phyloP scores from a whole-genome alignment of 2,113 vertebrate species.

The Astur gentilis region DNA sequence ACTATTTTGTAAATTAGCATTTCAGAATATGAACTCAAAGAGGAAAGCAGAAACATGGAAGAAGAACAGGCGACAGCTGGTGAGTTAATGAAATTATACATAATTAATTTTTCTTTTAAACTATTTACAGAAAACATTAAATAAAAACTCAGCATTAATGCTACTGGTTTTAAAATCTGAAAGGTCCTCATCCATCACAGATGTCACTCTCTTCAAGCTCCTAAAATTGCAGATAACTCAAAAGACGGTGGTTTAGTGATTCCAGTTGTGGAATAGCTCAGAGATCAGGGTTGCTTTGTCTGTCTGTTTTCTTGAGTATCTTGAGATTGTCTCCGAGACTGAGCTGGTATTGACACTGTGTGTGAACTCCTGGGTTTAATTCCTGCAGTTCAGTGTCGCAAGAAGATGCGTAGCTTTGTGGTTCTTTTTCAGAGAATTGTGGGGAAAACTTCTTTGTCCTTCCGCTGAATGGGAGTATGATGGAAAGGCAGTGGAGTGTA shows the following conservation, averaged over 20 bases:
- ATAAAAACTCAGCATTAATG: not conserved
- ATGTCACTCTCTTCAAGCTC: not conserved
- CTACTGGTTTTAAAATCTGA: not conserved
- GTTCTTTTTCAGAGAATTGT: not conserved
- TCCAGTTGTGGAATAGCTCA: not conserved
- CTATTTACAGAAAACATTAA: not conserved
- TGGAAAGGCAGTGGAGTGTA: not conserved
- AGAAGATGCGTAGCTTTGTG: not conserved
- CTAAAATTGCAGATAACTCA: not conserved
- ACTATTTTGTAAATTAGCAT: slow-evolving; percentile 77
- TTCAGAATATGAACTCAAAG: slow-evolving; percentile 99
- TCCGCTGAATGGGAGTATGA: not conserved
- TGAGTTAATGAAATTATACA: slow-evolving; percentile 55
- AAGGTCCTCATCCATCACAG: not conserved
- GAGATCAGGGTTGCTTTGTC: not conserved
- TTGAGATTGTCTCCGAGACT: not conserved
- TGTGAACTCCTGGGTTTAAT: not conserved
- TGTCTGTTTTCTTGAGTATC: not conserved
- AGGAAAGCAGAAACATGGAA: slow-evolving; percentile 99
- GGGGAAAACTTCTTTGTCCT: not conserved
- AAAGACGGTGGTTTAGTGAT: not conserved
- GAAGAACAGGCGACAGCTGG: slow-evolving; percentile 95
- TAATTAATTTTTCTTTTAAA: not conserved
- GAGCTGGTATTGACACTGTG: not conserved
- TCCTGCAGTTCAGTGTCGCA: not conserved